A percentile compares a stretch with the other conserved stretches of the same genome.
Evolutionary conservation across 2,797 vertebrate genomes (phyloP).

Genomic region (Graptemys geographica): DNA sequence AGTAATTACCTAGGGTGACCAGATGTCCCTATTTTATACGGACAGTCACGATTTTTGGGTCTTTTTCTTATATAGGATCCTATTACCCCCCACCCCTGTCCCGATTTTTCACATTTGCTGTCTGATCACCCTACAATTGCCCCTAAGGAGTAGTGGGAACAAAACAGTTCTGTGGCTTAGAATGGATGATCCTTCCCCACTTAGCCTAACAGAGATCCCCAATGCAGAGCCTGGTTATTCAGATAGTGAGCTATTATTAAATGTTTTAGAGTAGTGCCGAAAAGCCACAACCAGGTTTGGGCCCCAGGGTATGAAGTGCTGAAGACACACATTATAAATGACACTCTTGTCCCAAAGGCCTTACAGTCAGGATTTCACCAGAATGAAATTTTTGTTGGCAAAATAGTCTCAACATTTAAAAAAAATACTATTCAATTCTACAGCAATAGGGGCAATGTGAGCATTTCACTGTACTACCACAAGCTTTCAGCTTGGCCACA

Average conservation of each 20-base stretch:
- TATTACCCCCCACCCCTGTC: too few species aligned
- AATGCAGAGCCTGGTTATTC: not conserved
- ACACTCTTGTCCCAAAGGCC: not conserved
- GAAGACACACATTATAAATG: not conserved
- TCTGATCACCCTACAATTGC: not conserved
- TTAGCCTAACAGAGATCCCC: not conserved
- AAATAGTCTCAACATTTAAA: not conserved
- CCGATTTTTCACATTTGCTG: too few species aligned
- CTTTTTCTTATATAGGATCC: too few species aligned
- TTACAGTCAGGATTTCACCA: not conserved
- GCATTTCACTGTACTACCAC: not conserved
- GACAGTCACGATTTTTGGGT: too few species aligned
- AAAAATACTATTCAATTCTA: not conserved
- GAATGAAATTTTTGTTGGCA: not conserved
- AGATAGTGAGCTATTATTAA: not conserved
- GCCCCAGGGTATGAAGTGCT: not conserved
- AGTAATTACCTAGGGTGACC: not conserved
- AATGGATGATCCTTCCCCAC: not conserved
- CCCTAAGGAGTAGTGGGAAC: not conserved
- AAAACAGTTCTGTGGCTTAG: not conserved
- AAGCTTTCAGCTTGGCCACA: constrained; percentile 6
- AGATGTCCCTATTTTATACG: too few species aligned
- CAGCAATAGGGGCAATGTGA: not conserved
- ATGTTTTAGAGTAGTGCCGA: not conserved
- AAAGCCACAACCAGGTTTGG: not conserved